phyloP scores from a whole-genome alignment of 2,797 vertebrate genomes.

The Bradypodion ventrale region DNA sequence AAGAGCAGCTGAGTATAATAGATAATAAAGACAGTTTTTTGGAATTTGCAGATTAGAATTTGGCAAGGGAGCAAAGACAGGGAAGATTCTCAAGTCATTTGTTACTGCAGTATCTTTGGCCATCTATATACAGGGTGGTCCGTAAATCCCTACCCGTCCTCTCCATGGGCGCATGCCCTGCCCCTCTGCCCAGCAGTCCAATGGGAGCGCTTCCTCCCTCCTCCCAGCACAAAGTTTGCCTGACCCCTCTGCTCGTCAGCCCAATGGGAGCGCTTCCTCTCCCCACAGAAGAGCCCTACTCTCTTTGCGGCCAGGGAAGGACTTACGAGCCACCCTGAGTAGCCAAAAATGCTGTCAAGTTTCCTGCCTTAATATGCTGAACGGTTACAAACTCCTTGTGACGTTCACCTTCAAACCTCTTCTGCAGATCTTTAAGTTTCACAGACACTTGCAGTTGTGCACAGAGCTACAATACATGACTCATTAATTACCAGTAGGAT shows the following conservation, averaged over 20 bases:
- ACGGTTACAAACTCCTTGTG: background rate
- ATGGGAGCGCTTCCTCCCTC: too few species aligned
- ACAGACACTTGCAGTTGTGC: background rate
- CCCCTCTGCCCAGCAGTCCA: too few species aligned
- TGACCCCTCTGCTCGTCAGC: too few species aligned
- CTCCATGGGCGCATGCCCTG: too few species aligned
- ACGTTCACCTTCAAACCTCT: background rate
- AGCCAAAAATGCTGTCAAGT: background rate
- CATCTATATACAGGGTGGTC: too few species aligned
- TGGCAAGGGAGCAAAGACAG: background rate
- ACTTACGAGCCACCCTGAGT: too few species aligned
- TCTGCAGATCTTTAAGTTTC: background rate
- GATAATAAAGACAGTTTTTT: slow-evolving; percentile 17
- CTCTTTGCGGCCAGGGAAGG: too few species aligned
- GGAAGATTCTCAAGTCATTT: background rate
- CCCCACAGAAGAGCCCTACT: too few species aligned
- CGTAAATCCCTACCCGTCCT: too few species aligned
- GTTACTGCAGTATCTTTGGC: too few species aligned
- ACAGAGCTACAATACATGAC: background rate
- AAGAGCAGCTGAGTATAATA: slow-evolving; percentile 12
- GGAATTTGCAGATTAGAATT: background rate
- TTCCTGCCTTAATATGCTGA: background rate
- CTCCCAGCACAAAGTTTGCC: too few species aligned
- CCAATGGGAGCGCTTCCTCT: too few species aligned
- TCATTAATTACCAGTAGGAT: background rate